Evolutionary conservation across 2,888 invertebrate genomes (phyloP).

Genomic region (Cynaeus angustus): DNA sequence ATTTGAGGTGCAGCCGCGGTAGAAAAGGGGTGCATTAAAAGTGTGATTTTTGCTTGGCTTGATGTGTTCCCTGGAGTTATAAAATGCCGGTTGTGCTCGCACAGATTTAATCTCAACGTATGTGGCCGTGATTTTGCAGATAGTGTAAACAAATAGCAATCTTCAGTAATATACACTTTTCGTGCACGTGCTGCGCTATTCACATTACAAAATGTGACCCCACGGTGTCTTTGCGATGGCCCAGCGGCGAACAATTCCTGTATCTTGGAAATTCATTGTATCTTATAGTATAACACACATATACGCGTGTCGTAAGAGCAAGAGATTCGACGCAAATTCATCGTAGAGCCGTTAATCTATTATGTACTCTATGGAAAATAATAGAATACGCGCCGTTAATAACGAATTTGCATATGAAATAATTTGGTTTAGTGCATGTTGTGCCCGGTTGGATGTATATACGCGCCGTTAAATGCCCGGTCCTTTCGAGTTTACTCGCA

Average conservation of each 20-base stretch:
- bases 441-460: conserved; percentile 43
- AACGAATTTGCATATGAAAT: conserved; percentile 49
- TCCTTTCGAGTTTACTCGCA: conserved; percentile 50
- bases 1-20: conserved; percentile 18
- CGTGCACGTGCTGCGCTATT: conserved; percentile 38
- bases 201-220: conserved; percentile 42
- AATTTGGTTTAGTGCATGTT: conserved; percentile 42
- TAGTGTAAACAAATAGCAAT: conserved; percentile 47
- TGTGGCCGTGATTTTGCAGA: conserved; percentile 43
- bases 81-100: conserved; percentile 27
- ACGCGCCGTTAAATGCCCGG: conserved; percentile 43
- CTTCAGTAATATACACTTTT: conserved; percentile 37
- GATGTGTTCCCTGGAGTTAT: conserved; percentile 34
- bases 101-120: conserved; percentile 47
- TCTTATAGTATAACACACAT: conserved; percentile 20
- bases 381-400: conserved; percentile 38
- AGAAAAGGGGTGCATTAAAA: conserved; percentile 42
- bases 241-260: conserved; percentile 36
- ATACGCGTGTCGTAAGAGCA: conserved; percentile 18
- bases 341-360: conserved; percentile 34
- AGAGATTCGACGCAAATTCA: conserved; percentile 24
- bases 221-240: conserved; percentile 32
- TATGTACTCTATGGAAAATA: conserved; percentile 40
- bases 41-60: conserved; percentile 43
- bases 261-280: conserved; percentile 31